Base-by-base conservation (phyloP, 2,888 invertebrate genomes). In the Formica aserva region DNA sequence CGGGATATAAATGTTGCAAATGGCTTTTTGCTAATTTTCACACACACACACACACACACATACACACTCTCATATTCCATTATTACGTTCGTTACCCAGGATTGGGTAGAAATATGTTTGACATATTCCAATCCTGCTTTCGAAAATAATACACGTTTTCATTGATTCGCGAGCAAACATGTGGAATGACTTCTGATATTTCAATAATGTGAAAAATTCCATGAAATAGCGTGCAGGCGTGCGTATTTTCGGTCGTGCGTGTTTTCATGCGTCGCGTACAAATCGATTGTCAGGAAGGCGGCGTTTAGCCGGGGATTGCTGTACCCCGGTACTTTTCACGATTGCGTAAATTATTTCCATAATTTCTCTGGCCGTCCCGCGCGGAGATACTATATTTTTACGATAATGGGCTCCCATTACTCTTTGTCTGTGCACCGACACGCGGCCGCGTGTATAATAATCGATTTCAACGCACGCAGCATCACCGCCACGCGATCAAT, bases 261-360 rank as follows among this genome's bases (percentile, higher is more conserved):
- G 35, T 78, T 71, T 71, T 78, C 71, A 45, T 45, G 78, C 78
- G 45, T 71, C 60, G 60, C 45, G 45, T 62, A 83, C 82, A 83
- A 78, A 85, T 83, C 69, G 78, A 85, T 83, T 67, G 72, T 55
- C 71, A 57, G 77, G 67, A 55, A 69, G 29, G 48, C 66, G 15
- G 45, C 74, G 38, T 66, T 84, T 75, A 75, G 82, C 55, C 35
- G 75, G 72, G 74, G 63, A 83, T 83, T 67, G 74, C 63, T 67
- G 74, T 74, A 74, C 78, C 48, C 60, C 26, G 67, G 55, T 69
- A 78, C 63, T 85, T 85, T 67, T 63, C 83, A 32, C 78, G 57
- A 85, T 85, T 85, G 78, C 83, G 83, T 66, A 85, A 85, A 85
- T 85, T 85, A 85, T 85, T 85, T 85, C 83, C 85, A 85, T 85